Conservation (phyloP, 2,113 vertebrate species). For the Mohoua ochrocephala region DNA sequence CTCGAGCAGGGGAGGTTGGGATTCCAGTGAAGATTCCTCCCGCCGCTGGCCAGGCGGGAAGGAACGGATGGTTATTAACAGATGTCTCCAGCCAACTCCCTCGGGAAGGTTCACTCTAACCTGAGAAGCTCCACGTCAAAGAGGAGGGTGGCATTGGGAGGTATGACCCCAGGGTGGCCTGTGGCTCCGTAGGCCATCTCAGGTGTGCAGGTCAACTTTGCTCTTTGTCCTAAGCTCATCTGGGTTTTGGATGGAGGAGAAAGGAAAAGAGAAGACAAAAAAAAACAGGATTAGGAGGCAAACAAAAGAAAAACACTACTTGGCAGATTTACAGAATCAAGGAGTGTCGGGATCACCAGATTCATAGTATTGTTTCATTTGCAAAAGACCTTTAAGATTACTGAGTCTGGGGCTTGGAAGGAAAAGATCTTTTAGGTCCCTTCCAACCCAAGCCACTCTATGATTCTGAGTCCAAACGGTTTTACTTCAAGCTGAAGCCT, state of each 20-base stretch:
- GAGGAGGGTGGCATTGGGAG: conserved; percentile 94
- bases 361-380: neutral
- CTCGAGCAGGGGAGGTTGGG: conserved; percentile 54
- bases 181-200: conserved; percentile 95
- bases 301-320: neutral
- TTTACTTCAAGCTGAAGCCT: neutral
- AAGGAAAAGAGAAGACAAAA: conserved; percentile 50
- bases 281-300: neutral
- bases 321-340: neutral
- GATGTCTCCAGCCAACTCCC: conserved; percentile 45
- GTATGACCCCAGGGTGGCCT: conserved; percentile 97
- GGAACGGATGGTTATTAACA: conserved; percentile 47
- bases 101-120: conserved; percentile 81
- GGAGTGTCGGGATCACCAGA: neutral
- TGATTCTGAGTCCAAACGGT: neutral
- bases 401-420: neutral
- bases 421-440: neutral
- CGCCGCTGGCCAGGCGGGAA: neutral
- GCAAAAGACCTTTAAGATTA: neutral
- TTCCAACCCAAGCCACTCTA: neutral
- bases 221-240: conserved; percentile 98
- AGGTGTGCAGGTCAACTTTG: conserved; percentile 95
- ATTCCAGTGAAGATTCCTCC: conserved; percentile 58
- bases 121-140: conserved; percentile 98
- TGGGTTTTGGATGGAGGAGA: conserved; percentile 55